Conservation (phyloP, 2,113 vertebrate genomes). For the Megalops atlanticus region DNA sequence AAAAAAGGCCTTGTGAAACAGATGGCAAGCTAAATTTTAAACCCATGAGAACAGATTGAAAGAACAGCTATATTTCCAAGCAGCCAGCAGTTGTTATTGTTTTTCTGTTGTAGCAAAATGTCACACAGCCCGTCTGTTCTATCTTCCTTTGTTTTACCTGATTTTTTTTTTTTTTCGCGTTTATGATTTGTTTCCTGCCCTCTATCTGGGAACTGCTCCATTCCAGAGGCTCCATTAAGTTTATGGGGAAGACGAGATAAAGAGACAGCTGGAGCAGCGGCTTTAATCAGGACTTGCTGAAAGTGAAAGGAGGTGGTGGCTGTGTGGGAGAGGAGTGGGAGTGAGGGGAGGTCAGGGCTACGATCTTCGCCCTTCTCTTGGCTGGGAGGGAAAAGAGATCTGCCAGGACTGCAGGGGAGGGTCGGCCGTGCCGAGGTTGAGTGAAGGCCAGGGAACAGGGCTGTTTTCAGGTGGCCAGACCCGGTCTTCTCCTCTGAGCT, state of each 20-base stretch:
- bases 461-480: not conserved
- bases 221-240: slow-evolving; percentile 32
- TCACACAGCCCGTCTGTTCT: slow-evolving; percentile 34
- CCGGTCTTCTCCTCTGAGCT: not conserved
- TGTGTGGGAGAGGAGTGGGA: not conserved
- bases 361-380: not conserved
- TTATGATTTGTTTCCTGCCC: slow-evolving; percentile 40
- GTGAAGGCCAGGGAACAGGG: not conserved
- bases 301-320: not conserved
- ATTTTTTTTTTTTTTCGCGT: slow-evolving; percentile 26
- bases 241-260: slow-evolving; percentile 39
- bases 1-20: slow-evolving; percentile 30
- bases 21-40: slow-evolving; percentile 26
- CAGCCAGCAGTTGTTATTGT: slow-evolving; percentile 10
- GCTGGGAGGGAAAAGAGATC: not conserved
- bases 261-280: slow-evolving; percentile 9
- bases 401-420: not conserved
- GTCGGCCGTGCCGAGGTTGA: not conserved
- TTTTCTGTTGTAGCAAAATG: slow-evolving; percentile 28
- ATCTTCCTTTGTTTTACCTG: slow-evolving; percentile 22
- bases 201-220: slow-evolving; percentile 27
- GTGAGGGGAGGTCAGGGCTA: not conserved
- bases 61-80: slow-evolving; percentile 29
- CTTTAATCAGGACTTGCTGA: slow-evolving; percentile 13
- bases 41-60: slow-evolving; percentile 26